Conservation (phyloP, 1,140 invertebrate species). For the Phocides pigmalion region DNA sequence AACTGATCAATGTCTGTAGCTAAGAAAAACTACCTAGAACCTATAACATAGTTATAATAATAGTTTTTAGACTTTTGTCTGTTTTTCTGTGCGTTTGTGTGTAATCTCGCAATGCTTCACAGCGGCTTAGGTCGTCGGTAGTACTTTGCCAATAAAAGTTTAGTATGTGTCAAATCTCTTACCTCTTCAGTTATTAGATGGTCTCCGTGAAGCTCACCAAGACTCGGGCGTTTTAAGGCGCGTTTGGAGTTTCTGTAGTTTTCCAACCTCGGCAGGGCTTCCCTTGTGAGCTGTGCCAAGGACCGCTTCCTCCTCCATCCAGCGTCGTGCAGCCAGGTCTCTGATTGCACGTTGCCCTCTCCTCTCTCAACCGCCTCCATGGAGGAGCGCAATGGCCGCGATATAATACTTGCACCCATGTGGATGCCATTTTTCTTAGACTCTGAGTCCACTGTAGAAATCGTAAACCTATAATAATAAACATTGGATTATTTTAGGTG, state of each 20-base stretch:
- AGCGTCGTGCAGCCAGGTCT: constrained; percentile 72
- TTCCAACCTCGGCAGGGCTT: constrained; percentile 93
- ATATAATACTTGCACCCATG: constrained; percentile 73
- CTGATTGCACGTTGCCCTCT: constrained; percentile 49
- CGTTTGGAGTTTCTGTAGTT: constrained; percentile 94
- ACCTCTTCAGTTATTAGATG: constrained; percentile 76
- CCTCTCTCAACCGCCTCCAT: constrained; percentile 62
- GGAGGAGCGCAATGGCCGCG: constrained; percentile 60
- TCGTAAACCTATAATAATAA: constrained; percentile 57
- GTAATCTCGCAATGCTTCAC: no score
- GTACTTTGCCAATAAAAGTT: no score
- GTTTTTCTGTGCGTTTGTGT: no score
- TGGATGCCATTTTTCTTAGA: constrained; percentile 76
- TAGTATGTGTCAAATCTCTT: constrained; percentile 17
- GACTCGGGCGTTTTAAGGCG: constrained; percentile 88
- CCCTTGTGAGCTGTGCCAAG: constrained; percentile 86
- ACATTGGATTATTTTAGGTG: neutral
- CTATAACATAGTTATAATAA: no score
- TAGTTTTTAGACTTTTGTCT: no score
- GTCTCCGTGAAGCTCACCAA: constrained; percentile 89
- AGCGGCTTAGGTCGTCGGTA: no score
- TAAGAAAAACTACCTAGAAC: no score
- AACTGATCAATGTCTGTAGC: no score
- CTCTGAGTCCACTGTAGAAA: constrained; percentile 64
- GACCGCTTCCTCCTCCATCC: constrained; percentile 81